Evolutionary conservation across 2,888 invertebrate species (phyloP).

Genomic region (Standfussiana lucernea): DNA sequence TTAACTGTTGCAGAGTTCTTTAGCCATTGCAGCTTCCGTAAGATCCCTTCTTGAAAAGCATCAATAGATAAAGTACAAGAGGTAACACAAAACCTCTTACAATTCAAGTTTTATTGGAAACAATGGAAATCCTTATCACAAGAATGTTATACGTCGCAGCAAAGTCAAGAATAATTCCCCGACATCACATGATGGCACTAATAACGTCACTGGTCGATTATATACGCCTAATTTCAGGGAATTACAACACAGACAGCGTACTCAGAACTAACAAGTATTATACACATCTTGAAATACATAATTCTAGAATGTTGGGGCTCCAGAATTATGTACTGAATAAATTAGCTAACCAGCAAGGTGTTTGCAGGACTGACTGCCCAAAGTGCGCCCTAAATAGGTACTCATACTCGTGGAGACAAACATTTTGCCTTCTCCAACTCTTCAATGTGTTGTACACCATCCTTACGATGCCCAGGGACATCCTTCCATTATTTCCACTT

Average conservation of each 20-base stretch:
- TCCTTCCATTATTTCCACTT: not conserved
- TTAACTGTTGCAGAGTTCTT: not conserved
- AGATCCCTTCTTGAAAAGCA: not conserved
- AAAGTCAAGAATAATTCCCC: not conserved
- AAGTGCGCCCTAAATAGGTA: not conserved
- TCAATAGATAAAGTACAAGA: not conserved
- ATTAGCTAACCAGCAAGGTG: not conserved
- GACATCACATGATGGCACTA: slow-evolving; percentile 20
- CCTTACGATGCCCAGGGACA: not conserved
- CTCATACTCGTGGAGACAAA: no score
- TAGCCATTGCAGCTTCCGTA: not conserved
- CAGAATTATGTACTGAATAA: not conserved
- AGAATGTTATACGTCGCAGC: not conserved
- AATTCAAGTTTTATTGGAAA: not conserved
- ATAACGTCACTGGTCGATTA: slow-evolving; percentile 11
- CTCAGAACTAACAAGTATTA: not conserved
- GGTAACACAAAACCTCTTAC: not conserved
- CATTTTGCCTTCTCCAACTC: not conserved
- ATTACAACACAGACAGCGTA: slow-evolving; percentile 11
- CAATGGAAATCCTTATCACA: not conserved
- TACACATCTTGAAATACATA: not conserved
- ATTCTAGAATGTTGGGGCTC: not conserved
- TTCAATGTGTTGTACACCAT: not conserved
- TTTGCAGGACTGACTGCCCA: no score
- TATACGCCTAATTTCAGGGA: not conserved